Percentiles rank a stretch among this genome's conserved stretches.
phyloP scores from a whole-genome alignment of 2,113 vertebrate species.

The Daboia siamensis region DNA sequence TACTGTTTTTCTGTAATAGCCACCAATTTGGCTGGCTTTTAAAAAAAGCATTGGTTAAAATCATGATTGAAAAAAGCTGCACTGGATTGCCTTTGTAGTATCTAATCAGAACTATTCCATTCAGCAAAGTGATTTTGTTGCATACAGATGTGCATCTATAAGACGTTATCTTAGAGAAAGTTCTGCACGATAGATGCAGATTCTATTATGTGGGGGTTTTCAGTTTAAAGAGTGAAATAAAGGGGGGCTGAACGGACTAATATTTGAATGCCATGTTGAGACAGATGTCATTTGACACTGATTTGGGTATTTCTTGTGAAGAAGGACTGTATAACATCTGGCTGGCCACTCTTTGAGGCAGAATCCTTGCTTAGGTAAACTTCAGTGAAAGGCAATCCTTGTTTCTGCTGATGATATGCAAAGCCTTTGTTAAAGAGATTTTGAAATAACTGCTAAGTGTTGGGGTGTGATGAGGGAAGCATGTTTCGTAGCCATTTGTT shows the following conservation, averaged over 20 bases:
- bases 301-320: not conserved
- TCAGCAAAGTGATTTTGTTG: not conserved
- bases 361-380: not conserved
- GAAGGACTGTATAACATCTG: not conserved
- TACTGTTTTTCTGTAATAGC: not conserved
- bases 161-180: not conserved
- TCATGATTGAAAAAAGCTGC: not conserved
- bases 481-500: conserved; percentile 34
- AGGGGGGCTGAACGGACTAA: not conserved
- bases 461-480: not conserved
- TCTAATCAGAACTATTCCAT: not conserved
- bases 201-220: not conserved
- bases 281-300: not conserved
- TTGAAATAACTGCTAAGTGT: not conserved
- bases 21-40: not conserved
- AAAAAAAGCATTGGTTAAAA: not conserved
- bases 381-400: not conserved
- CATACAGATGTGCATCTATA: not conserved
- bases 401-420: not conserved
- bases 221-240: not conserved
- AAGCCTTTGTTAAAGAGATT: not conserved
- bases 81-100: not conserved
- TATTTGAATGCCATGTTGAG: not conserved
- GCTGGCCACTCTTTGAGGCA: not conserved
- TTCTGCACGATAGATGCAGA: not conserved